Evolutionary conservation across 2,797 vertebrate species (phyloP), one percentile per base, ranked within the genome.

Genomic region (Danio tinwini): DNA sequence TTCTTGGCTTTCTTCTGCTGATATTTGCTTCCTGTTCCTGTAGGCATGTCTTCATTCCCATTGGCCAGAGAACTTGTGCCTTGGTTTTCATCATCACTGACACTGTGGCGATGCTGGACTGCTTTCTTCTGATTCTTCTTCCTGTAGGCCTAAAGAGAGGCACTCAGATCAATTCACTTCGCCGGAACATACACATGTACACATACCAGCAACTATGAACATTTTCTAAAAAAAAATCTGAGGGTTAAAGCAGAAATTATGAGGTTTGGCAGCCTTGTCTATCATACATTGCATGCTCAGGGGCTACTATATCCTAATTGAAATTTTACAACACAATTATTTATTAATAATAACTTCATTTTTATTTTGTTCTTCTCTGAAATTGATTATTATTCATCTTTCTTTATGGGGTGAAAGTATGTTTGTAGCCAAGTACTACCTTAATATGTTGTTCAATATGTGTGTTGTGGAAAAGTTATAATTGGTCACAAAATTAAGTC

Each of bases 1-100:
- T 96, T 99, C 90, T 98, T 99, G 12, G 92, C 94, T 85, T 98
- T 99, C 87, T 98, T 99, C 91, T 97, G 96, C 86, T 97, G 95
- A 89, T 98, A 97, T 85, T 98, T 99, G 90, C 95, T 98, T 61
- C 94, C 93, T 2, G 89, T 61, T 49, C 92, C 93, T 0, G 87
- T 83, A 29, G 89, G 88, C 72, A 84, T 17, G 12, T 96, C 94
- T 17, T 92, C 92, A 62, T 89, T 93, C 40, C 92, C 91, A 21
- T 94, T 96, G 64, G 91, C 85, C 75, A 86, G 56, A 21, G 64
- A 63, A 75, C 72, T 72, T 11, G 88, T 86, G 78, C 91, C 90
- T 61, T 74, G 85, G 45, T 85, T 92, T 40, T 91, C 92, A 42
- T 94, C 88, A 14, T 91, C 92, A 37, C 88, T 93, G 1, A 91